Conservation (phyloP, 2,888 invertebrate genomes). For the Parascotia fuliginaria region DNA sequence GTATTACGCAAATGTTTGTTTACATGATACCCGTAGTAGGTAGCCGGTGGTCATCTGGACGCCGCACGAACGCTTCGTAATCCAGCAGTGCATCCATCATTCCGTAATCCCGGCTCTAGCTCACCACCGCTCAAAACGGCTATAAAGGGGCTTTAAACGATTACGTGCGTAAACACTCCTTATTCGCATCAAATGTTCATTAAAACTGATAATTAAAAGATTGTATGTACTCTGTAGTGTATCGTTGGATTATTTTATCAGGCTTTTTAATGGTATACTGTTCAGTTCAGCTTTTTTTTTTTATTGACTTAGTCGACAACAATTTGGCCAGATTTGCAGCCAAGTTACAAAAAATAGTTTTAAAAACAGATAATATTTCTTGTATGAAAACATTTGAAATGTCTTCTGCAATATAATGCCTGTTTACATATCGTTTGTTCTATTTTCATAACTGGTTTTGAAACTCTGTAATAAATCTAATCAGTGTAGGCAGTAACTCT, state of each 20-base stretch:
- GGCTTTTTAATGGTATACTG: neutral
- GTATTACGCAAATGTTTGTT: constrained; percentile 38
- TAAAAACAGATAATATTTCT: no score
- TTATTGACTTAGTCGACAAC: no score
- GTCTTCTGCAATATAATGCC: no score
- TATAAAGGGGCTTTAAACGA: constrained; percentile 68
- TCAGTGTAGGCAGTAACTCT: no score
- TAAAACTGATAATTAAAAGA: constrained; percentile 55
- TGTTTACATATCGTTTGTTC: no score
- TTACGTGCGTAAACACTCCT: constrained; percentile 68
- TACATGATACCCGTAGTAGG: constrained; percentile 34
- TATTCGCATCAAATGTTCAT: constrained; percentile 56
- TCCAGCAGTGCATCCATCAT: constrained; percentile 73
- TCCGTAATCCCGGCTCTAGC: constrained; percentile 66
- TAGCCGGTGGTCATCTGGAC: constrained; percentile 47
- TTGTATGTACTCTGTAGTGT: constrained; percentile 7
- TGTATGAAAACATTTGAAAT: no score
- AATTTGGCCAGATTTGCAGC: no score
- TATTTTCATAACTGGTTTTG: no score
- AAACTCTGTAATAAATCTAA: no score
- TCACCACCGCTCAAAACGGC: constrained; percentile 67
- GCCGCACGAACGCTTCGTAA: constrained; percentile 59
- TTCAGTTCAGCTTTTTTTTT: no score
- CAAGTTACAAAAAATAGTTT: no score
- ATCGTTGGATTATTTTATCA: constrained; percentile 13